Conservation (phyloP, 2,888 invertebrate species). For the Ormyrus rosae region DNA sequence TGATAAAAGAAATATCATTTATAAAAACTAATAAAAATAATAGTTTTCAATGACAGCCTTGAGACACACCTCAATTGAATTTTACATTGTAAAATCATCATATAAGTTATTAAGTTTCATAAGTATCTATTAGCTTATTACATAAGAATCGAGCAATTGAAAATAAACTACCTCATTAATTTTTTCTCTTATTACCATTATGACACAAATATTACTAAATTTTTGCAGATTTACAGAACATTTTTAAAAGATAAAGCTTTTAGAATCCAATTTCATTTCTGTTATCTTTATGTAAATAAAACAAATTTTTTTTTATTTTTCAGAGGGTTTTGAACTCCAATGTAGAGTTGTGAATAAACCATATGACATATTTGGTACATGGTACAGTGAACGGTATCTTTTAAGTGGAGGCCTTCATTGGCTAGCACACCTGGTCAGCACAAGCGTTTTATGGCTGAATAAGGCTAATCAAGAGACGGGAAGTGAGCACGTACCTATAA, state of each 20-base stretch:
- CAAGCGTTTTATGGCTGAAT: slow-evolving; percentile 87
- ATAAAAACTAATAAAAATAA: not conserved
- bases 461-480: slow-evolving; percentile 89
- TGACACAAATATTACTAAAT: too few species aligned
- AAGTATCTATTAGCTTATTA: too few species aligned
- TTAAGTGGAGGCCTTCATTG: slow-evolving; percentile 89
- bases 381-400: slow-evolving; percentile 89
- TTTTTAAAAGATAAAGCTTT: too few species aligned
- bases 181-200: too few species aligned
- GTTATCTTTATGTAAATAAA: slow-evolving; percentile 20
- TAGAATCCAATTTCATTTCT: too few species aligned
- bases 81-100: not conserved
- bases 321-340: slow-evolving; percentile 83
- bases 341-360: slow-evolving; percentile 89
- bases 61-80: too few species aligned
- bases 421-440: slow-evolving; percentile 85
- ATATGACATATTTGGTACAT: slow-evolving; percentile 92
- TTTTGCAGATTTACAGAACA: too few species aligned
- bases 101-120: not conserved
- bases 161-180: too few species aligned
- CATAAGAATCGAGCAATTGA: too few species aligned
- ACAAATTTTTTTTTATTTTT: slow-evolving; percentile 55
- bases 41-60: not conserved
- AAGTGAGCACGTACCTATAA: slow-evolving; percentile 87
- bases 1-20: too few species aligned